A percentile compares a stretch with the other conserved stretches of the same genome.
Evolutionary conservation across 2,797 vertebrate genomes (phyloP).

Genomic region (Pteronotus mesoamericanus): DNA sequence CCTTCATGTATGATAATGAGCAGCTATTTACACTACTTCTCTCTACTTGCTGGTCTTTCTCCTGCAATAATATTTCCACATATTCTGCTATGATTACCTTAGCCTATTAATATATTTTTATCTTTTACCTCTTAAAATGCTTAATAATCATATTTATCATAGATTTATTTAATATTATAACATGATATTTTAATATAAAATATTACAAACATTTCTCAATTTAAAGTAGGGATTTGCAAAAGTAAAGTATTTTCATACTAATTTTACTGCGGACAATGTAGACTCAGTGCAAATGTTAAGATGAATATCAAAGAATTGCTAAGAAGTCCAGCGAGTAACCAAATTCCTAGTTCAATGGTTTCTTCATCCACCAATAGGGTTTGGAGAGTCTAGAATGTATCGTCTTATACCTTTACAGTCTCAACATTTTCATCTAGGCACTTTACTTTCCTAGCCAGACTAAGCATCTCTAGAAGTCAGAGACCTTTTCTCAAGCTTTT

Average conservation of each 20-base stretch:
- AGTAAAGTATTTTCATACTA: neutral
- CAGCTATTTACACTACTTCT: neutral
- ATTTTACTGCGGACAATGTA: neutral
- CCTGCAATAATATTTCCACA: neutral
- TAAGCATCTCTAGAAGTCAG: neutral
- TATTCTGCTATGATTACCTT: neutral
- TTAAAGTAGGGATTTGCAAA: neutral
- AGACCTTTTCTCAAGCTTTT: neutral
- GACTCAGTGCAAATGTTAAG: neutral
- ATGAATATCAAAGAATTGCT: neutral
- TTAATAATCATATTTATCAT: neutral
- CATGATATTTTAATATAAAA: neutral
- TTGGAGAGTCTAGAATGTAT: neutral
- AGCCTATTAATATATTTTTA: neutral
- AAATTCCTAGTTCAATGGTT: neutral
- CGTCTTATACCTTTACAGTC: neutral
- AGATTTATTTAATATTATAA: neutral
- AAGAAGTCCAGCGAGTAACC: neutral
- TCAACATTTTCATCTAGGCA: neutral
- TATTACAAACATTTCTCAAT: neutral
- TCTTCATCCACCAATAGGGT: neutral
- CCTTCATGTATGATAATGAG: rapidly evolving
- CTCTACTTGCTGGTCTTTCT: neutral
- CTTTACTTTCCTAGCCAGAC: neutral
- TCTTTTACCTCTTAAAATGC: neutral